Evolutionary conservation across 2,797 vertebrate species (phyloP), one percentile per base, ranked within the genome.

Genomic region (Crocodylus rhombifer): DNA sequence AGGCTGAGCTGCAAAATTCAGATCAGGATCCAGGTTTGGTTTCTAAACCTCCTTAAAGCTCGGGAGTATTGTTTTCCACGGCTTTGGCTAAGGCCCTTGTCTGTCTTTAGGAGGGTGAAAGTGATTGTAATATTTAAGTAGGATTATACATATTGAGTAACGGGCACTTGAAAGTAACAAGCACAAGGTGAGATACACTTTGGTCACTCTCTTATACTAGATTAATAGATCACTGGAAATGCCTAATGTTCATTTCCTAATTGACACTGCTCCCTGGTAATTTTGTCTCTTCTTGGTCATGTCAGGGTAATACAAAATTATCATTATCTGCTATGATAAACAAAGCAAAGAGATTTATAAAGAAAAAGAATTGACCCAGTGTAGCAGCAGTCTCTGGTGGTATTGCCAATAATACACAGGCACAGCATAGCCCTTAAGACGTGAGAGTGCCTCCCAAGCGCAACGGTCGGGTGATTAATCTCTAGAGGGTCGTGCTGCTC

Each of bases 51-150:
- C 71, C 88, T 74, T 88, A 86, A 60, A 83, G 57, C 67, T 84
- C 69, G 60, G 16, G 58, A 33, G 15, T 61, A 9, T 93, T 91
- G 74, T 57, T 20, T 86, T 89, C 26, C 62, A 67, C 1, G 1
- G 26, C 58, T 33, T 36, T 60, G 7, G n/a, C 65, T 88, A n/a
- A 42, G 23, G 65, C 26, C 11, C 16, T 67, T 73, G 63, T 88
- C 63, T 28, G 6, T 2, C 64, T 86, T 89, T 89, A 65, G 87
- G 58, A 65, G n/a, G 36, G 57, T 91, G 57, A 90, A 88, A 58
- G 65, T 73, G 36, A 83, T 91, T 86, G 92, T 61, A 86, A 63
- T 92, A 87, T 80, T 92, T 77, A 76, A 3, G 36, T 86, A 94
- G 25, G 33, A 67, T 75, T 86, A 28, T 77, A 17, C 77, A 55